Evolutionary conservation across 2,888 invertebrate species (phyloP), one percentile per base, ranked within the genome.

Genomic region (Aspidiotus rigidus): DNA sequence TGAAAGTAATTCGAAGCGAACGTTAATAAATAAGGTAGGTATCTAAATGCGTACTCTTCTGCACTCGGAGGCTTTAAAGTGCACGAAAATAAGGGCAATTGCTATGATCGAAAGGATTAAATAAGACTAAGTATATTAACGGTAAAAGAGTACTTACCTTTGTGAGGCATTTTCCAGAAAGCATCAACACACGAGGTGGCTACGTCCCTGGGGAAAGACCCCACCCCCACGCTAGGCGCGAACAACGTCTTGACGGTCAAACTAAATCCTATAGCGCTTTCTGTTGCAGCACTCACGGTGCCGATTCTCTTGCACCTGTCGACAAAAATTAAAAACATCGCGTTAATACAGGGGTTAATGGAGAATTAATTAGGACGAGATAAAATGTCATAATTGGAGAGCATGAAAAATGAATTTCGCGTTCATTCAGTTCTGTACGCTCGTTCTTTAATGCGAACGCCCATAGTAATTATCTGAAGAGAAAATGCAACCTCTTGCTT

Each of bases 141-240:
- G 28, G 28, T 28, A 5, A 28, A 5, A 28, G 6, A 49, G 11
- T 53, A 76, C 80, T 79, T 80, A 89, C 89, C 89, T 88, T 89
- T 89, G 80, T 89, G 89, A 74, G 89, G 89, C 89, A 89, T 89
- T 81, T 89, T 89, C 88, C 88, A 89, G 79, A 88, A 87, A 75
- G 88, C 86, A 78, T 86, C 86, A 71, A 74, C 74, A 85, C 85
- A 83, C 84, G 84, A 80, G 83, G 83, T 79, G 81, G 77, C 56
- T 44, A 69, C 69, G 86, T 84, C 80, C 86, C 87, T 83, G 86
- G 83, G 83, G 86, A 83, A 82, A 86, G 83, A 82, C 83, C 81
- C 76, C 83, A 84, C 82, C 84, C 80, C 79, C 83, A 84, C 77
- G 83, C 84, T 77, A 82, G 84, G 83, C 83, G 79, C 80, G 79